phyloP scores from a whole-genome alignment of 2,113 vertebrate species.

The Hippocampus guttulatus region DNA sequence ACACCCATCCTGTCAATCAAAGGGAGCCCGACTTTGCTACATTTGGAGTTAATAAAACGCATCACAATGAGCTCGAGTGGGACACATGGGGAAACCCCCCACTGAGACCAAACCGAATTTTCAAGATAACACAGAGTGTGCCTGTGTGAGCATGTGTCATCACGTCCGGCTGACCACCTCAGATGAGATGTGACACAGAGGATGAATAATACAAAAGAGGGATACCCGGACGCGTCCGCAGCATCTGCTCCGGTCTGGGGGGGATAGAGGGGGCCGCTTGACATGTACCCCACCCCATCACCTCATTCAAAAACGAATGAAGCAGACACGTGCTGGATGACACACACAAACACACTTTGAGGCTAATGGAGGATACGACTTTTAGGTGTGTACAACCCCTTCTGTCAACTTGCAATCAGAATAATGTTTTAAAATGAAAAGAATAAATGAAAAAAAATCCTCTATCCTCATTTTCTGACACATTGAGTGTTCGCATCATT shows the following conservation, averaged over 20 bases:
- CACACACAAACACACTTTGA: slow-evolving; percentile 1
- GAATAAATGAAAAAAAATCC: neutral
- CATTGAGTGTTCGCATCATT: too few species aligned
- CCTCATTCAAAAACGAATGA: slow-evolving; percentile 54
- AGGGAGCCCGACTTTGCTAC: neutral
- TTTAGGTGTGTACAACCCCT: neutral
- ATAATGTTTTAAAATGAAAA: neutral
- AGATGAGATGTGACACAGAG: slow-evolving; percentile 59
- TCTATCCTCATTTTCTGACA: neutral
- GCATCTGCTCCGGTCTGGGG: slow-evolving; percentile 60
- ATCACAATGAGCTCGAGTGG: slow-evolving; percentile 26
- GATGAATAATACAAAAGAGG: slow-evolving; percentile 64
- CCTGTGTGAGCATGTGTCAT: slow-evolving; percentile 16
- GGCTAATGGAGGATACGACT: neutral
- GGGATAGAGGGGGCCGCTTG: slow-evolving; percentile 11
- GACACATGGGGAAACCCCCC: slow-evolving; percentile 38
- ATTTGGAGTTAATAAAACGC: slow-evolving; percentile 25
- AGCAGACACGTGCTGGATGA: slow-evolving; percentile 47
- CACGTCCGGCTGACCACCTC: slow-evolving; percentile 38
- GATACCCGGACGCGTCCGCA: slow-evolving; percentile 54
- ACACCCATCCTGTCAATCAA: slow-evolving; percentile 24
- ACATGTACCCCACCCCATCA: slow-evolving; percentile 60
- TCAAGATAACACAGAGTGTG: slow-evolving; percentile 27
- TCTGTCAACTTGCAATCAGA: neutral
- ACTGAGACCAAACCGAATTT: slow-evolving; percentile 31